These are phyloP conservation scores for Rhynchomys soricoides DNA, from an alignment of 2,113 vertebrate species.

Conservation along the genomic window DNA sequence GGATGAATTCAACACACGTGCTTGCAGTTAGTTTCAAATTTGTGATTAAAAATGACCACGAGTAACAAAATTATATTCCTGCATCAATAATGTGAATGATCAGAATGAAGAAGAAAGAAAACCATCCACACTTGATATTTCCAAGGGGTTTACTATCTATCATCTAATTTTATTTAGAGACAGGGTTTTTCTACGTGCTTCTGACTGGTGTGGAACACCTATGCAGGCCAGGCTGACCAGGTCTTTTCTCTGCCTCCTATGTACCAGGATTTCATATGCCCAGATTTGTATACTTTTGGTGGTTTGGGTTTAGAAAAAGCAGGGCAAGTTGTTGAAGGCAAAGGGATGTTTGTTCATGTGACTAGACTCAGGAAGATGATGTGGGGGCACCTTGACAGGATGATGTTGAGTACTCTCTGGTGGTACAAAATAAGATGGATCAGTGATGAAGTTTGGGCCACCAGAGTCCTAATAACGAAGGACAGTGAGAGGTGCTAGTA, in stretches of 20 bases:
- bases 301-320: not conserved
- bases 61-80: not conserved
- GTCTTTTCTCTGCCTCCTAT: not conserved
- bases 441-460: not conserved
- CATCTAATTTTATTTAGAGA: not conserved
- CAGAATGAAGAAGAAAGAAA: not conserved
- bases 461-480: not conserved
- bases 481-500: not conserved
- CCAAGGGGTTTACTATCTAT: not conserved
- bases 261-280: not conserved
- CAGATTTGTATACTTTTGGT: not conserved
- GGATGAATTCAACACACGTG: slow-evolving; percentile 40
- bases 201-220: not conserved
- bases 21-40: slow-evolving; percentile 49
- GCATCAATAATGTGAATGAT: not conserved
- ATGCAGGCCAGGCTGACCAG: not conserved
- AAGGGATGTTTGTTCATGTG: not conserved
- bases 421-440: not conserved
- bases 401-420: not conserved
- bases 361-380: not conserved
- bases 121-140: not conserved
- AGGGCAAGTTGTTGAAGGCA: not conserved
- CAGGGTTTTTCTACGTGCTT: not conserved
- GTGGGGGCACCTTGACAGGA: not conserved
- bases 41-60: not conserved